A percentile compares a stretch with the other conserved stretches of the same genome.
Evolutionary conservation across 2,888 invertebrate genomes (phyloP).

Genomic region (Drosophila nigricruria): DNA sequence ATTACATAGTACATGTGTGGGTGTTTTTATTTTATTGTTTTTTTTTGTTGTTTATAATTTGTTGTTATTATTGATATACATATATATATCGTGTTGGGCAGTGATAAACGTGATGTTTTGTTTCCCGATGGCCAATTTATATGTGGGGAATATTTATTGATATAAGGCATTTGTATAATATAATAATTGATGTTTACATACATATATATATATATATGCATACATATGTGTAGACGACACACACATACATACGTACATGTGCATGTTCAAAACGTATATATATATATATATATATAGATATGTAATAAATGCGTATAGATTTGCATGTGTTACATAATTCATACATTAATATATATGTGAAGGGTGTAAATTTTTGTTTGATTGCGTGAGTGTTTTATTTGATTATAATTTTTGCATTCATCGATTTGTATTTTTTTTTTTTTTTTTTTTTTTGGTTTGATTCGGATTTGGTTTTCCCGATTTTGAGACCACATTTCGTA

Average conservation of each 20-base stretch:
- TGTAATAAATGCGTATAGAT: constrained; percentile 32
- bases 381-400: constrained; percentile 63
- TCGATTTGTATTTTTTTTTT: constrained; percentile 49
- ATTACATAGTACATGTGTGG: constrained; percentile 42
- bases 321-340: constrained; percentile 50
- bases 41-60: constrained; percentile 16
- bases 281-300: constrained; percentile 33
- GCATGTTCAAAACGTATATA: constrained; percentile 22
- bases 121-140: constrained; percentile 43
- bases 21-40: constrained; percentile 7
- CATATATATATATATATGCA: constrained; percentile 7
- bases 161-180: constrained; percentile 30
- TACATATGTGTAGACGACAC: constrained; percentile 19
- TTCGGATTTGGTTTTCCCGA: constrained; percentile 77
- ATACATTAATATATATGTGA: constrained; percentile 56
- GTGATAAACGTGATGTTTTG: constrained; percentile 36
- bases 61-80: constrained; percentile 28
- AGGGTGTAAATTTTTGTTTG: constrained; percentile 40
- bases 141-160: constrained; percentile 23
- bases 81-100: constrained; percentile 40
- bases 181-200: constrained; percentile 25
- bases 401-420: constrained; percentile 71
- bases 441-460: constrained; percentile 42
- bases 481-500: constrained; percentile 84
- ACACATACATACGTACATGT: constrained; percentile 29